phyloP scores from a whole-genome alignment of 2,797 vertebrate genomes.

The Amazona finschi region DNA sequence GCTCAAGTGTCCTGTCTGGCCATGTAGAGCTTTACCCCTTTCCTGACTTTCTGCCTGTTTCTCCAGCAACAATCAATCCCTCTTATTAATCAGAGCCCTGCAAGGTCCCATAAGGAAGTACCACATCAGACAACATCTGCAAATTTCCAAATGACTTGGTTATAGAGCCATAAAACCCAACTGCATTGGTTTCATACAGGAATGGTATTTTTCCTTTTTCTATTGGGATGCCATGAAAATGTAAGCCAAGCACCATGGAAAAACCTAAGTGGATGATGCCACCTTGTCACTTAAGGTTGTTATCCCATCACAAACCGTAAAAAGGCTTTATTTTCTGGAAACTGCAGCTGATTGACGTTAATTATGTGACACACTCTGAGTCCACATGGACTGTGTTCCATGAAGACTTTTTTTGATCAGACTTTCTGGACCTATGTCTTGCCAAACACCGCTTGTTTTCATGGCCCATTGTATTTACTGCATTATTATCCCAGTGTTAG shows the following conservation, averaged over 20 bases:
- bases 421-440: not conserved
- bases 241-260: not conserved
- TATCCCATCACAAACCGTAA: not conserved
- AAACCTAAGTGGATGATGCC: not conserved
- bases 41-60: not conserved
- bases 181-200: not conserved
- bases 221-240: not conserved
- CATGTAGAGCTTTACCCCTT: not conserved
- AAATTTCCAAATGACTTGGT: not conserved
- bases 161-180: not conserved
- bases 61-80: not conserved
- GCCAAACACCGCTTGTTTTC: constrained; percentile 3
- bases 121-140: not conserved
- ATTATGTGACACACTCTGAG: not conserved
- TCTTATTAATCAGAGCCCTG: not conserved
- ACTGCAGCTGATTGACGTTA: not conserved
- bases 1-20: not conserved
- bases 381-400: not conserved
- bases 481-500: constrained; percentile 1
- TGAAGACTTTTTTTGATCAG: not conserved
- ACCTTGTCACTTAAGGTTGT: not conserved
- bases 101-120: not conserved
- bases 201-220: not conserved
- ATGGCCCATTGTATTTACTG: constrained; percentile 27
- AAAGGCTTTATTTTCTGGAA: constrained; percentile 1